Percentiles rank a stretch among this genome's conserved stretches.
These are phyloP conservation scores for Miniopterus natalensis DNA, from an alignment of 2,113 vertebrate genomes.

Conservation along the genomic window DNA sequence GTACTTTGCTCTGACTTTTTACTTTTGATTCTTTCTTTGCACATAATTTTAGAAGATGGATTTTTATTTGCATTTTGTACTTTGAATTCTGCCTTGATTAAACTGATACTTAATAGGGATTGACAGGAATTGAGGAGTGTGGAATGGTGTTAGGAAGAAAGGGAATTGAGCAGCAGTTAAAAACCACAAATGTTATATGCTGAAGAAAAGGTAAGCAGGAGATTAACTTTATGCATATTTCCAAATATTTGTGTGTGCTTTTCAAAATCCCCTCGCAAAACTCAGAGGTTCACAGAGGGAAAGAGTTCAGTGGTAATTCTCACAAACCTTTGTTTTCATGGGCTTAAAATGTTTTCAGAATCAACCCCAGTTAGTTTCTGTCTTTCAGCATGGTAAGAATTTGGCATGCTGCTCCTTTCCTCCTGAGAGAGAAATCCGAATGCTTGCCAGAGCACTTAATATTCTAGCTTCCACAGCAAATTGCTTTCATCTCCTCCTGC, in stretches of 20 bases:
- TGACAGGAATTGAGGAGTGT: not conserved
- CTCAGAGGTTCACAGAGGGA: slow-evolving; percentile 12
- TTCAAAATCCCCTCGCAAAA: not conserved
- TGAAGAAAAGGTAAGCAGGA: slow-evolving; percentile 35
- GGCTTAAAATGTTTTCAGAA: slow-evolving; percentile 27
- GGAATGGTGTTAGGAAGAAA: not conserved
- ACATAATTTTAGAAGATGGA: slow-evolving; percentile 47
- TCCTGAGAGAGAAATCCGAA: slow-evolving; percentile 60
- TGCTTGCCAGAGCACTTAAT: slow-evolving; percentile 69
- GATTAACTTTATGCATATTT: slow-evolving; percentile 27
- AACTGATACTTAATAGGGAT: not conserved
- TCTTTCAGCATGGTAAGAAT: slow-evolving; percentile 55
- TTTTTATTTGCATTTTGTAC: slow-evolving; percentile 16
- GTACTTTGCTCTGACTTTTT: not conserved
- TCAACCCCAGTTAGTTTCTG: not conserved
- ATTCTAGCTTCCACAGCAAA: slow-evolving; percentile 63
- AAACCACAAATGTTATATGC: not conserved
- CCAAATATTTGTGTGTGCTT: not conserved
- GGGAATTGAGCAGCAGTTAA: not conserved
- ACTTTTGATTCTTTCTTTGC: not conserved
- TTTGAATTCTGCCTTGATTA: slow-evolving; percentile 30
- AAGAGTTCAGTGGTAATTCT: slow-evolving; percentile 20
- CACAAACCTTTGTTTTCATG: slow-evolving; percentile 12
- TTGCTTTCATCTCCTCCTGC: slow-evolving; percentile 54
- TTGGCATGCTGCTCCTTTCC: slow-evolving; percentile 55